Conservation (phyloP, 2,797 vertebrate species). For the Xyrichtys novacula region DNA sequence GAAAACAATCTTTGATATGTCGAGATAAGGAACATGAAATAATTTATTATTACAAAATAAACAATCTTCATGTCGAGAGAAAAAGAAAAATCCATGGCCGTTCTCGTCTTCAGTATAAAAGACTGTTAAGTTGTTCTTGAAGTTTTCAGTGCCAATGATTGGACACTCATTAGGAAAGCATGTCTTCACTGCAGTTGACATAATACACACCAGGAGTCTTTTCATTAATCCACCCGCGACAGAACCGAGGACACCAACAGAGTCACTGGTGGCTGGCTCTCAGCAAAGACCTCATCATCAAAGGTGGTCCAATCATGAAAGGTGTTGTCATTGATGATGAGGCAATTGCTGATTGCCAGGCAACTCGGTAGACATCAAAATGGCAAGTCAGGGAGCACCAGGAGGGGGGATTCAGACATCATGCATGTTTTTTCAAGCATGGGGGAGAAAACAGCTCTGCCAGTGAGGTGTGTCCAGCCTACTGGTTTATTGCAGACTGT, state of each 20-base stretch:
- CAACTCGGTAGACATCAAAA: constrained; percentile 79
- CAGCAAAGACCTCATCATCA: constrained; percentile 51
- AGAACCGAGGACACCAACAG: neutral
- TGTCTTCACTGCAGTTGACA: constrained; percentile 32
- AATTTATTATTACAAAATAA: too few relatives aligned
- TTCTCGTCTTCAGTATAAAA: too few relatives aligned
- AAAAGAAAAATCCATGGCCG: too few relatives aligned
- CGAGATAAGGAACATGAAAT: too few relatives aligned
- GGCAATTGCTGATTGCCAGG: constrained; percentile 82
- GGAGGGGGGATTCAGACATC: constrained; percentile 44
- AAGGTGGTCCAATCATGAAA: constrained; percentile 66
- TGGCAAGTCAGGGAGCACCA: constrained; percentile 61
- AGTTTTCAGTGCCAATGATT: constrained; percentile 5
- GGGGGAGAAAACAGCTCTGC: constrained; percentile 13
- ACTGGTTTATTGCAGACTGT: constrained; percentile 7
- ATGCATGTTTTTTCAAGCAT: constrained; percentile 48
- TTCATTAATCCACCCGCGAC: constrained; percentile 15
- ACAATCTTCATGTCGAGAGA: too few relatives aligned
- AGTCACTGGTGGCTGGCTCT: constrained; percentile 26
- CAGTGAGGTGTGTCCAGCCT: constrained; percentile 1
- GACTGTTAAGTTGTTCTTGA: neutral
- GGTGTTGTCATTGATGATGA: constrained; percentile 69
- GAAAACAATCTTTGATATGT: too few relatives aligned
- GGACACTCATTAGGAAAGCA: constrained; percentile 12
- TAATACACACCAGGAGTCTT: constrained; percentile 26